phyloP scores from a whole-genome alignment of 2,113 vertebrate genomes.

The Spea bombifrons region DNA sequence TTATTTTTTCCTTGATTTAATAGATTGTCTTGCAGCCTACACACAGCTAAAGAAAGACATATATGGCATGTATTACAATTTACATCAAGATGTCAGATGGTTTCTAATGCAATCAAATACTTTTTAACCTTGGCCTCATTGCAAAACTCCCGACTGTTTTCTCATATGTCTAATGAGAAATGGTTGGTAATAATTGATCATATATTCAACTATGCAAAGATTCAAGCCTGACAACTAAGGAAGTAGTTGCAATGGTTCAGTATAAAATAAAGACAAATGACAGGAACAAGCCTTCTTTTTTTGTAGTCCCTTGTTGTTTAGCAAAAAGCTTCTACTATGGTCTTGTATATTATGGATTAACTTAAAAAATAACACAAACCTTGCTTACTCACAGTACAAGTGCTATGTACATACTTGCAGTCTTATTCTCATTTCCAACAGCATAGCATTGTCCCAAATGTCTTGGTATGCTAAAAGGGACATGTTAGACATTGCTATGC shows the following conservation, averaged over 20 bases:
- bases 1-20: conserved; percentile 54
- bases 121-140: conserved; percentile 65
- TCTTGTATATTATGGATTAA: too few species aligned
- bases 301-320: not conserved
- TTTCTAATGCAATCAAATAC: conserved; percentile 64
- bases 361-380: too few species aligned
- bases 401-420: too few species aligned
- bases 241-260: not conserved
- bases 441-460: too few species aligned
- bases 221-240: not conserved
- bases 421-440: too few species aligned
- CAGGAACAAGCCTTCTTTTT: not conserved
- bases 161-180: conserved; percentile 60
- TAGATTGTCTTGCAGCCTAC: conserved; percentile 59
- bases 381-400: too few species aligned
- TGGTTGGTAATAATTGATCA: conserved; percentile 56
- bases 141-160: conserved; percentile 61
- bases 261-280: not conserved
- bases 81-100: conserved; percentile 58
- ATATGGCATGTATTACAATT: conserved; percentile 63
- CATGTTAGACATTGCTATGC: too few species aligned
- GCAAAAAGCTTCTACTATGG: too few species aligned
- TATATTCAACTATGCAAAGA: not conserved
- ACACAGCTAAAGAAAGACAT: conserved; percentile 46
- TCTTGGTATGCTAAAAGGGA: too few species aligned